phyloP scores from a whole-genome alignment of 1,140 invertebrate genomes.

The Spodoptera frugiperda region DNA sequence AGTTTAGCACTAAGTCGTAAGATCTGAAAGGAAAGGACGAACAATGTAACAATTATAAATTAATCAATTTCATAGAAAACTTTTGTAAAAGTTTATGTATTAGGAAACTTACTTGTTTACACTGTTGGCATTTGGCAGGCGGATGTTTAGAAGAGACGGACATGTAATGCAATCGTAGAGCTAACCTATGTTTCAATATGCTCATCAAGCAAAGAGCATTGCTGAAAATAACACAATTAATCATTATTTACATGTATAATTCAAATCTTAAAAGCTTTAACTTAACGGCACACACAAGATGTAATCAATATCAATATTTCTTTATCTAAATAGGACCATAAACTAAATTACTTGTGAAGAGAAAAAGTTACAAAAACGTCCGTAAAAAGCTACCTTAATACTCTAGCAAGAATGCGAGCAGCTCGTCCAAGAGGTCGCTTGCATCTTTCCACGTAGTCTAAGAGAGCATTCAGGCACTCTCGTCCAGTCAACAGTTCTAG shows the following conservation, averaged over 20 bases:
- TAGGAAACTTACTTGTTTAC: constrained; percentile 77
- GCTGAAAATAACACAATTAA: constrained; percentile 63
- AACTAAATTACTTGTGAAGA: background rate
- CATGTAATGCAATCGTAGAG: constrained; percentile 75
- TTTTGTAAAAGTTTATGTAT: too few species aligned
- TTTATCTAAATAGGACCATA: too few species aligned
- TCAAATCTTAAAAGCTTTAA: too few species aligned
- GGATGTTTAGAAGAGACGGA: constrained; percentile 73
- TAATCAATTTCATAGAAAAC: too few species aligned
- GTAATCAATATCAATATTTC: too few species aligned
- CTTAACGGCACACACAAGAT: too few species aligned
- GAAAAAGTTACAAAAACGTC: background rate
- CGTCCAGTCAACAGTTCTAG: constrained; percentile 69
- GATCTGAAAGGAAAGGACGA: constrained; percentile 65
- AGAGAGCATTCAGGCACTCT: constrained; percentile 74
- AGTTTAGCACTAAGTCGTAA: constrained; percentile 74
- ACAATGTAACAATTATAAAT: background rate
- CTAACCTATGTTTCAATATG: constrained; percentile 75
- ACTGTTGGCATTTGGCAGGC: constrained; percentile 75
- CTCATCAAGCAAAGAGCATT: constrained; percentile 76
- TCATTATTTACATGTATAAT: constrained; percentile 1
- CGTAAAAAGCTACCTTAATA: constrained; percentile 71
- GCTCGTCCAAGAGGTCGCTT: constrained; percentile 77
- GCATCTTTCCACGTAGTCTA: constrained; percentile 78
- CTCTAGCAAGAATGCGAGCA: constrained; percentile 73